Percentiles rank a stretch among this genome's conserved stretches.
Evolutionary conservation across 92 coral and sea anemone species (phyloP).

Genomic region (Palythoa heliodiscus): DNA sequence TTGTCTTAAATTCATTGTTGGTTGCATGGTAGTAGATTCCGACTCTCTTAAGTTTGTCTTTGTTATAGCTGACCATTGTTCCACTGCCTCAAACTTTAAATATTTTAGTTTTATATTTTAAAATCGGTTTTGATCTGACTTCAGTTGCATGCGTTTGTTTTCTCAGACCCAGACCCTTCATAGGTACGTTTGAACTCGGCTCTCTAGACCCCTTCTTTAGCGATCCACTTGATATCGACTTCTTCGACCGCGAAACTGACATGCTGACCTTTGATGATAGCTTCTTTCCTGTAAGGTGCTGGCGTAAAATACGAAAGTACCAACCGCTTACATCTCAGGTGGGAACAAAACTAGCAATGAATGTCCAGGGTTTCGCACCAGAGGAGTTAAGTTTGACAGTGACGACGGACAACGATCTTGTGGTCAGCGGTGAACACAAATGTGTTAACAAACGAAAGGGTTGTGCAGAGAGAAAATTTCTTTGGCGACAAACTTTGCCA

Average conservation of each 20-base stretch:
- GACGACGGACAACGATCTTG: slow-evolving; percentile 32
- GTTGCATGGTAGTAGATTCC: too few relatives aligned
- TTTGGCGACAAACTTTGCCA: slow-evolving; percentile 56
- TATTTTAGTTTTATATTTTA: too few relatives aligned
- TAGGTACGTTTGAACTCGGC: slow-evolving; percentile 38
- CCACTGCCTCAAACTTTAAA: too few relatives aligned
- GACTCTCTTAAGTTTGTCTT: too few relatives aligned
- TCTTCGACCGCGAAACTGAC: slow-evolving; percentile 35
- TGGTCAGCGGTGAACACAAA: slow-evolving; percentile 37
- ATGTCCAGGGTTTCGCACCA: slow-evolving; percentile 59
- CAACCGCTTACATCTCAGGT: slow-evolving; percentile 5
- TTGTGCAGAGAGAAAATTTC: slow-evolving; percentile 45
- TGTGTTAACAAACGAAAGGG: slow-evolving; percentile 16
- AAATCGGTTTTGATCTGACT: neutral
- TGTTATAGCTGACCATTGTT: too few relatives aligned
- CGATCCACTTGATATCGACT: slow-evolving; percentile 49
- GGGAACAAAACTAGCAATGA: slow-evolving; percentile 28
- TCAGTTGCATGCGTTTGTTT: neutral
- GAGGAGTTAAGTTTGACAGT: slow-evolving; percentile 58
- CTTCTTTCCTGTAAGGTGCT: slow-evolving; percentile 7
- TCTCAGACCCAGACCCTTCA: slow-evolving; percentile 39
- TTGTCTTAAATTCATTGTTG: too few relatives aligned
- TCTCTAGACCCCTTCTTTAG: slow-evolving; percentile 46
- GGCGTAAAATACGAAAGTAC: neutral
- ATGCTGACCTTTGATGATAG: slow-evolving; percentile 36